Evolutionary conservation across 2,797 vertebrate genomes (phyloP), one percentile per base, ranked within the genome.

Genomic region (Artibeus jamaicensis): DNA sequence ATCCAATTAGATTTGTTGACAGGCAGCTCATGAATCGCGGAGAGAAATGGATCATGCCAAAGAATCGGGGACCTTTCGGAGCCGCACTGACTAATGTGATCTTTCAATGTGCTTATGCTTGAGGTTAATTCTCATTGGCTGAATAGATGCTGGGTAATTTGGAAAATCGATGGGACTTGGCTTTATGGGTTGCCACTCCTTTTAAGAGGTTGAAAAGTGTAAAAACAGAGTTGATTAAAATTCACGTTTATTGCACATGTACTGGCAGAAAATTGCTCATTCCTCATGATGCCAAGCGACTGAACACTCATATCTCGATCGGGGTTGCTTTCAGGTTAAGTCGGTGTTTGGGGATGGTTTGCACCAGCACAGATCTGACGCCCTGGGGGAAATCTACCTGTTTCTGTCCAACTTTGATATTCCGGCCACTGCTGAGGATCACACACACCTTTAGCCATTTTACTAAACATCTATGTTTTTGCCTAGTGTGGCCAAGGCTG

Each of bases 21-120:
- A 98, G 67, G 57, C 86, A 92, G 37, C 39, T 97, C 93, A 96
- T 96, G 85, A 96, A 96, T 97, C 95, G 95, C 74, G 44, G 55
- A 96, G 83, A 96, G 83, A 97, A 98, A 98, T n/a, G 32, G 77
- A 71, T 89, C 26, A 1, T 86, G 98, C 97, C 96, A 96, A 96
- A 96, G 95, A 74, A 84, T 8, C 44, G n/a, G 67, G 73, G 90
- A 92, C 93, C 89, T 79, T 44, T 59, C 79, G 81, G 73, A 93
- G 57, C 90, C 48, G 86, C 44, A 87, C 91, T 93, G 84, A 77
- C 6, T 39, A 86, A 67, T 91, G 50, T 22, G 83, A 94, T 96
- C 87, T 65, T 94, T 71, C 92, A 96, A 14, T 39, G 77, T 12
- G 84, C 1, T 1, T 5, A 8, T 76, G 89, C 82, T 42, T 94